Evolutionary conservation across 2,797 vertebrate species (phyloP).

Genomic region (Gambusia yucatana): DNA sequence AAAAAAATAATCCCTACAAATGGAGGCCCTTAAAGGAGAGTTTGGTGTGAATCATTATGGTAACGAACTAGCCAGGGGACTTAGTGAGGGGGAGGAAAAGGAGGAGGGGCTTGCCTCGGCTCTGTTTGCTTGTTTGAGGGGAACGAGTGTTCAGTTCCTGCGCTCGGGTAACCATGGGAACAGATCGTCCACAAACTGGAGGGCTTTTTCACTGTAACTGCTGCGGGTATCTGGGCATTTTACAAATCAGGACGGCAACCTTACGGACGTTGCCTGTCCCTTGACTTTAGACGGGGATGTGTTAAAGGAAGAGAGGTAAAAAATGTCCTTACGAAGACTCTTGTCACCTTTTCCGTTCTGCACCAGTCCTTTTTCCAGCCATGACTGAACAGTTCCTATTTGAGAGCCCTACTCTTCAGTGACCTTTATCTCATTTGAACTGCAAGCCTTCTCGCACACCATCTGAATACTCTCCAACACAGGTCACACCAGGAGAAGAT

Average conservation of each 20-base stretch:
- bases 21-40: slow-evolving; percentile 72
- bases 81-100: slow-evolving; percentile 71
- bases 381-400: slow-evolving; percentile 46
- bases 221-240: slow-evolving; percentile 63
- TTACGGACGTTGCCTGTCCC: slow-evolving; percentile 49
- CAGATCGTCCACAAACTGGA: slow-evolving; percentile 78
- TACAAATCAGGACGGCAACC: slow-evolving; percentile 58
- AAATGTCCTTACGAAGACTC: slow-evolving; percentile 48
- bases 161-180: slow-evolving; percentile 77
- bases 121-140: slow-evolving; percentile 63
- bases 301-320: slow-evolving; percentile 38
- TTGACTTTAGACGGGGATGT: slow-evolving; percentile 41
- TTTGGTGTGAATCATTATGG: slow-evolving; percentile 79
- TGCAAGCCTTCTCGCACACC: slow-evolving; percentile 61
- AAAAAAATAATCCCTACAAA: slow-evolving; percentile 70
- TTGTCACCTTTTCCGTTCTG: slow-evolving; percentile 53
- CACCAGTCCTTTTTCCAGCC: slow-evolving; percentile 44
- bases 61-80: slow-evolving; percentile 79
- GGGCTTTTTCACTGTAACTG: slow-evolving; percentile 74
- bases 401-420: slow-evolving; percentile 58
- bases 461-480: slow-evolving; percentile 51
- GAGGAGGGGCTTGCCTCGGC: slow-evolving; percentile 61
- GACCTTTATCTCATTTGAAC: slow-evolving; percentile 65
- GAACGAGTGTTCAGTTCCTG: slow-evolving; percentile 67
- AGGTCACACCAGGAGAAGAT: slow-evolving; percentile 53